phyloP scores from a whole-genome alignment of 2,888 invertebrate genomes.

The Epinotia brunnichana region DNA sequence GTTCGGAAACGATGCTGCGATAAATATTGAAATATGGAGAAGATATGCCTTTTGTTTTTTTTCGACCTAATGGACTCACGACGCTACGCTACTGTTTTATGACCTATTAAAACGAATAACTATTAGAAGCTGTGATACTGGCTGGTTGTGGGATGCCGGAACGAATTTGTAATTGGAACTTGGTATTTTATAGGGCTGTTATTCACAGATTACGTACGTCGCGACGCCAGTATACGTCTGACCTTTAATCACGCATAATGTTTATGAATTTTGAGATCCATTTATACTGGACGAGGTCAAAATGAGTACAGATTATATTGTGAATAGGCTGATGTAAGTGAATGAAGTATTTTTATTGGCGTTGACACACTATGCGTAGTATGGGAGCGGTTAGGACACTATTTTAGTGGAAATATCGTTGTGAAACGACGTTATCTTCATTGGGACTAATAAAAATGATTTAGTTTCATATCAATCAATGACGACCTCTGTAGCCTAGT shows the following conservation, averaged over 20 bases:
- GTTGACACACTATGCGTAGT: conserved; percentile 27
- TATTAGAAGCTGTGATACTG: conserved; percentile 50
- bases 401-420: background rate
- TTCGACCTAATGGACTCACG: conserved; percentile 62
- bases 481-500: too few relatives aligned
- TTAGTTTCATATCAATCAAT: background rate
- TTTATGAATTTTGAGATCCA: background rate
- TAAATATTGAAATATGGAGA: conserved; percentile 83
- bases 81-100: conserved; percentile 76
- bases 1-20: conserved; percentile 80
- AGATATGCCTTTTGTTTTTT: conserved; percentile 70
- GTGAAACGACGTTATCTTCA: conserved; percentile 1
- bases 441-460: conserved; percentile 1
- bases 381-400: conserved; percentile 5
- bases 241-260: background rate
- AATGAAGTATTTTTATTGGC: conserved; percentile 36
- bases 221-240: background rate
- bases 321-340: conserved; percentile 26
- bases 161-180: conserved; percentile 55
- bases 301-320: background rate
- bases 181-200: conserved; percentile 36
- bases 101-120: conserved; percentile 66
- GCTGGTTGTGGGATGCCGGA: conserved; percentile 46
- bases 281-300: background rate
- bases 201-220: background rate